Conservation (phyloP, 2,888 invertebrate genomes). For the Brachyopa scutellaris region DNA sequence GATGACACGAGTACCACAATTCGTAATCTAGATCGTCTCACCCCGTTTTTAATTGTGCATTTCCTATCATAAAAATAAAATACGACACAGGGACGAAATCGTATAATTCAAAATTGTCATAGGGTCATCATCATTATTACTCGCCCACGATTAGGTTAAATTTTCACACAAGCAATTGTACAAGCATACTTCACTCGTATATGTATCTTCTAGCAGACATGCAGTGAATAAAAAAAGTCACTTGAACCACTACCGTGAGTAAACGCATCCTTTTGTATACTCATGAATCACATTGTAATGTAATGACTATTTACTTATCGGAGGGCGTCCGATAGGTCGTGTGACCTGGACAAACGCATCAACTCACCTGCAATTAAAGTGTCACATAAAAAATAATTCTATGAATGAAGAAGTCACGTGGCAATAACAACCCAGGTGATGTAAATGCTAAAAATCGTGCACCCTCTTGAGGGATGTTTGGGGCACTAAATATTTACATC, state of each 20-base stretch:
- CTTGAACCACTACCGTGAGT: conserved; percentile 6
- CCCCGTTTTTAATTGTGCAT: not conserved
- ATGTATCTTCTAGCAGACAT: conserved; percentile 4
- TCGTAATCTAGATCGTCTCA: not conserved
- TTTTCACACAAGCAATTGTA: conserved; percentile 44
- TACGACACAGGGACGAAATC: conserved; percentile 6
- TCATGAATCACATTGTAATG: conserved; percentile 46
- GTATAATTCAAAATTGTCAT: conserved; percentile 25
- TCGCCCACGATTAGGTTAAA: conserved; percentile 44
- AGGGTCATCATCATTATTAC: conserved; percentile 55
- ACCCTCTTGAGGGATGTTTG: conserved; percentile 29
- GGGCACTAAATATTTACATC: not conserved
- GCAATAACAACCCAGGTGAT: conserved; percentile 53
- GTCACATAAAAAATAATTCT: conserved; percentile 76
- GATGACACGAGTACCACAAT: not conserved
- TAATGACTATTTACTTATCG: conserved; percentile 51
- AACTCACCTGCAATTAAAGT: conserved; percentile 80
- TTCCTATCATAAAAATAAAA: not conserved
- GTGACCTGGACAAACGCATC: conserved; percentile 59
- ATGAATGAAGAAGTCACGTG: conserved; percentile 66
- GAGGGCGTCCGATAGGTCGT: conserved; percentile 36
- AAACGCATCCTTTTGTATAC: conserved; percentile 47
- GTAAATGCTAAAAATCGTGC: conserved; percentile 15
- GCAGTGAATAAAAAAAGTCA: conserved; percentile 64
- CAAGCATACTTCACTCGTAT: too few species aligned